phyloP scores from a whole-genome alignment of 2,888 invertebrate species.

The Tillus elongatus region DNA sequence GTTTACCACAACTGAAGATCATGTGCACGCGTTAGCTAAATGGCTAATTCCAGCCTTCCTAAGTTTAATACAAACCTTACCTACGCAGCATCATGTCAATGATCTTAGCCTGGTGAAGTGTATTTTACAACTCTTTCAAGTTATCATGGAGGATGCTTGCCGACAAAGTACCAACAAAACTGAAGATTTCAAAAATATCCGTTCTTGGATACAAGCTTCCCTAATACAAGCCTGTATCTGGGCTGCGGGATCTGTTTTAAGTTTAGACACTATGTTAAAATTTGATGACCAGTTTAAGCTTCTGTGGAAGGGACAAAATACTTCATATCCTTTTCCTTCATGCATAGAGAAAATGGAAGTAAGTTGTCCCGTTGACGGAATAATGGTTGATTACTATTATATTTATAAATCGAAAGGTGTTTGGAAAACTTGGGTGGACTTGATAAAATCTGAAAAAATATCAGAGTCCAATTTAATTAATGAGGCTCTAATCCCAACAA shows the following conservation, averaged over 20 bases:
- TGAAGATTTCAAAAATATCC: conserved; percentile 42
- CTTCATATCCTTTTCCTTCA: conserved; percentile 43
- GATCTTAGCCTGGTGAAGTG: too few species aligned
- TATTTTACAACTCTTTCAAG: too few species aligned
- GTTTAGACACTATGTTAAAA: conserved; percentile 37
- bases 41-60: conserved; percentile 53
- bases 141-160: conserved; percentile 34
- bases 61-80: too few species aligned
- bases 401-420: conserved; percentile 49
- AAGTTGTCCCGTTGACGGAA: conserved; percentile 48
- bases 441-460: conserved; percentile 42
- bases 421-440: conserved; percentile 52
- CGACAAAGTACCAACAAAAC: conserved; percentile 26
- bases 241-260: conserved; percentile 64
- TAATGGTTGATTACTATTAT: conserved; percentile 50
- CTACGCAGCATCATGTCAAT: too few species aligned
- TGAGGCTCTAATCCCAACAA: conserved; percentile 48
- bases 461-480: conserved; percentile 39
- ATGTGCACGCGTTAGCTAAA: conserved; percentile 37
- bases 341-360: conserved; percentile 48
- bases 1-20: conserved; percentile 26
- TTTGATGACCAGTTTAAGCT: conserved; percentile 39
- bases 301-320: conserved; percentile 37
- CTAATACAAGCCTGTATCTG: conserved; percentile 55
- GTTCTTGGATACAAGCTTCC: conserved; percentile 46